A percentile compares a stretch with the other conserved stretches of the same genome.
phyloP scores from a whole-genome alignment of 2,113 vertebrate genomes.

The Dipodomys ordii region DNA sequence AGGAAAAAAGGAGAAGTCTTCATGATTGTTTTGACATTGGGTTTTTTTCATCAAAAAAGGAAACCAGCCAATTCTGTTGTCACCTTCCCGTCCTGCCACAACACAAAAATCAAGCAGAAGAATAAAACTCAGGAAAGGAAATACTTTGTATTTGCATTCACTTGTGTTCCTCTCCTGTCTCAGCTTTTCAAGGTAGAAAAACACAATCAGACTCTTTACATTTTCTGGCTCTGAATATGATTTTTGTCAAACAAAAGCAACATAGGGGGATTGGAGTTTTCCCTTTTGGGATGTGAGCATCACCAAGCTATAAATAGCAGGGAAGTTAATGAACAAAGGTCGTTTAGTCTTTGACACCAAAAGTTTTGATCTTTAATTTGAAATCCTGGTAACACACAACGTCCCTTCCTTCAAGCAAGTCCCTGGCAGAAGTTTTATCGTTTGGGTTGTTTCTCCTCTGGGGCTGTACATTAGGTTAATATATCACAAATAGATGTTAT shows the following conservation, averaged over 20 bases:
- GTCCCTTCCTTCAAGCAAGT: conserved; percentile 80
- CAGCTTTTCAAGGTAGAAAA: neutral
- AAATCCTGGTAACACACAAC: conserved; percentile 77
- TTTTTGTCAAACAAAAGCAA: conserved; percentile 49
- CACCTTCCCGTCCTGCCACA: neutral
- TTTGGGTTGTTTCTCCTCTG: conserved; percentile 86
- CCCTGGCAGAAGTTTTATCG: conserved; percentile 85
- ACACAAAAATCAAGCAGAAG: conserved; percentile 4
- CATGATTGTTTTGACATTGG: conserved; percentile 52
- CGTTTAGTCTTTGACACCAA: conserved; percentile 77
- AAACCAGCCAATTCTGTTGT: conserved; percentile 20
- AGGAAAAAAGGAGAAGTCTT: conserved; percentile 44
- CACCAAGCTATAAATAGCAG: conserved; percentile 78
- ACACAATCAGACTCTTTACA: neutral
- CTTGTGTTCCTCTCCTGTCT: neutral
- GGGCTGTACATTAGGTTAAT: conserved; percentile 89
- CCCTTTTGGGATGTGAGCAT: conserved; percentile 53
- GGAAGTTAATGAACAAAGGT: conserved; percentile 76
- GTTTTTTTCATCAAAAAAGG: conserved; percentile 64
- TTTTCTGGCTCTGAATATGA: conserved; percentile 42
- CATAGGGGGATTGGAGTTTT: neutral
- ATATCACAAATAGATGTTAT: conserved; percentile 87
- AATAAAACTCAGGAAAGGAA: conserved; percentile 35
- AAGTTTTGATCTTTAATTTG: conserved; percentile 84
- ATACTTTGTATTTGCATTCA: conserved; percentile 39